Percentiles rank a stretch among this genome's conserved stretches.
phyloP scores from a whole-genome alignment of 2,888 invertebrate species.

The Flexamia atlantica region DNA sequence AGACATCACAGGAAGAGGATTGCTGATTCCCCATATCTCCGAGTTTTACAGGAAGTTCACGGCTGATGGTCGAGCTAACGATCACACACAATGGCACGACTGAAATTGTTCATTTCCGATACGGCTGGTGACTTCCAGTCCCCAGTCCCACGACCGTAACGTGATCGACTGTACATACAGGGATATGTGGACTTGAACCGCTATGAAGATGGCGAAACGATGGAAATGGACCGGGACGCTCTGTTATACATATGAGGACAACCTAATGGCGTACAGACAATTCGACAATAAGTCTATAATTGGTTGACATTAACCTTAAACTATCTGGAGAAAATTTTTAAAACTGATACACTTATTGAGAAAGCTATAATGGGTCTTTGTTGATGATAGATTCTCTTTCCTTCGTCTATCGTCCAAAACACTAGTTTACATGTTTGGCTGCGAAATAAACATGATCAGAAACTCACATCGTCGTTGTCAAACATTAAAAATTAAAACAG shows the following conservation, averaged over 20 bases:
- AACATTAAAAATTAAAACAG: too few species aligned
- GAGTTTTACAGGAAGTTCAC: conserved; percentile 35
- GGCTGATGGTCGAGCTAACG: background rate
- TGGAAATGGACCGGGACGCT: background rate
- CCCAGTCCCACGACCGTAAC: background rate
- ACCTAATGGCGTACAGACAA: background rate
- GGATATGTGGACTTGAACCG: background rate
- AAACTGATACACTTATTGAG: too few species aligned
- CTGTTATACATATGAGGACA: background rate
- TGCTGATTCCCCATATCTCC: background rate
- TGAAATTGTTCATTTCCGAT: conserved; percentile 25
- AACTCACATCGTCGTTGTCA: too few species aligned
- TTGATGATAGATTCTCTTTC: too few species aligned
- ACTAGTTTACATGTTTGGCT: too few species aligned
- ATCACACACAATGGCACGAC: conserved; percentile 10
- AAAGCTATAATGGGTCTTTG: too few species aligned
- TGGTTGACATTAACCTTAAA: too few species aligned
- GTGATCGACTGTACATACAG: background rate
- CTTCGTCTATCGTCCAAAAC: too few species aligned
- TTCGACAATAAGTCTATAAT: too few species aligned
- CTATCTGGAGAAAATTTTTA: too few species aligned
- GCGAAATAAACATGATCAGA: too few species aligned
- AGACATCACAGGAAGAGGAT: background rate
- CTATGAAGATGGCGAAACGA: background rate
- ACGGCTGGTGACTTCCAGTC: conserved; percentile 25